Evolutionary conservation across 2,888 invertebrate species (phyloP), one percentile per base, ranked within the genome.

Genomic region (Apotomis betuletana): DNA sequence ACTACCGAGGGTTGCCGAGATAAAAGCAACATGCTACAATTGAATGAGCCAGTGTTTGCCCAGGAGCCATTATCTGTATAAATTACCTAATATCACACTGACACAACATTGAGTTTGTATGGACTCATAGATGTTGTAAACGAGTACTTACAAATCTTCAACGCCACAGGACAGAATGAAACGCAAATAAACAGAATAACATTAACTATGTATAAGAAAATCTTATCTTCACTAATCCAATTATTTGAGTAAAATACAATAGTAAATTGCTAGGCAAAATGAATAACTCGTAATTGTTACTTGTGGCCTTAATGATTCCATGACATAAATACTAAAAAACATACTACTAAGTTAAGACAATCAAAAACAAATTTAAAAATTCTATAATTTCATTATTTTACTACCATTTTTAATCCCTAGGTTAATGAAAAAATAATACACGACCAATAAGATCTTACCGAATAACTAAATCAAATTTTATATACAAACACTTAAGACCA

Each of bases 341-440:
- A 75, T 75, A 76, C 75, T 75, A 76, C 73, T 75, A 71, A 69
- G 64, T 65, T 74, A 75, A 73, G 62, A 46, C 65, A 75, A 67
- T 55, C 67, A 61, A 80, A 83, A 83, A 82, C 77, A 78, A 78
- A 63, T 80, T 75, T 75, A 78, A 84, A 82, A 83, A 78, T 44
- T 65, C 74, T 77, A 79, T 78, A 75, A 78, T 76, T 80, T 77
- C 77, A 78, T 80, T 79, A 82, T 74, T 78, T 70, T 73, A 77
- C 73, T 65, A 74, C 73, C 74, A 77, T 78, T 49, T 13, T 61
- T 57, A 58, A 62, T 12, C 15, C 69, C 68, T 75, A 75, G 60
- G 75, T 74, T 74, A 76, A 76, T 65, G 65, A 6, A 74, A 73
- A 76, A 72, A 64, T 69, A 70, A 60, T 65, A 70, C 52, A 60